Percentiles rank a stretch among this genome's conserved stretches.
phyloP scores from a whole-genome alignment of 2,113 vertebrate genomes.

The Petaurus breviceps region DNA sequence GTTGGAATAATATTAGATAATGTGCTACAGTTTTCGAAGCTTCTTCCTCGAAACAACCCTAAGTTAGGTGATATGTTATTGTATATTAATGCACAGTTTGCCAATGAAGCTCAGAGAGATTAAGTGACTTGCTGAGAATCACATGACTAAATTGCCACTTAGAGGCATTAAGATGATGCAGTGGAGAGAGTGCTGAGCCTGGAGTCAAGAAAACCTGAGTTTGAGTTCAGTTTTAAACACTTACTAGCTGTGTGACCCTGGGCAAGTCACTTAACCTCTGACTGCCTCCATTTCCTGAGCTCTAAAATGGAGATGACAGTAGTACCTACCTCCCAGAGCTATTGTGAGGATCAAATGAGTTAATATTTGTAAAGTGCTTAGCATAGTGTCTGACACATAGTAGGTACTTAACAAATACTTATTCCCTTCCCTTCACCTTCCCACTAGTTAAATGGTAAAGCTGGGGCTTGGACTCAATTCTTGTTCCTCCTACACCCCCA shows the following conservation, averaged over 20 bases:
- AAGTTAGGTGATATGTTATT: background rate
- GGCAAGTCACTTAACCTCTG: background rate
- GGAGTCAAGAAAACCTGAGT: background rate
- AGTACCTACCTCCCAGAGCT: background rate
- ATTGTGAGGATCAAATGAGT: background rate
- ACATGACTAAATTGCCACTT: background rate
- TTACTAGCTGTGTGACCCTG: background rate
- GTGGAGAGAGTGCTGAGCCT: background rate
- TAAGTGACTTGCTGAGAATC: background rate
- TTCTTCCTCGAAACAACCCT: background rate
- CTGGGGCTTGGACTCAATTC: background rate
- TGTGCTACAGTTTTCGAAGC: background rate
- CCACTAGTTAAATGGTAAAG: background rate
- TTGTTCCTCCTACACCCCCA: fast-evolving
- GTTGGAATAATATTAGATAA: background rate
- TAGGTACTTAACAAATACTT: background rate
- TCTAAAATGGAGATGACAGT: background rate
- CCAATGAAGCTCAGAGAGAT: background rate
- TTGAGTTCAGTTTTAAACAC: background rate
- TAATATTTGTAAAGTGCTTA: background rate
- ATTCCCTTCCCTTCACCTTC: background rate
- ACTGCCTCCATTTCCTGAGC: background rate
- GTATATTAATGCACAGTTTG: background rate
- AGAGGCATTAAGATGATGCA: background rate
- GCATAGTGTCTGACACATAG: background rate